These are phyloP conservation scores for Cyanoramphus novaezelandiae DNA, from an alignment of 2,113 vertebrate genomes.

Conservation along the genomic window DNA sequence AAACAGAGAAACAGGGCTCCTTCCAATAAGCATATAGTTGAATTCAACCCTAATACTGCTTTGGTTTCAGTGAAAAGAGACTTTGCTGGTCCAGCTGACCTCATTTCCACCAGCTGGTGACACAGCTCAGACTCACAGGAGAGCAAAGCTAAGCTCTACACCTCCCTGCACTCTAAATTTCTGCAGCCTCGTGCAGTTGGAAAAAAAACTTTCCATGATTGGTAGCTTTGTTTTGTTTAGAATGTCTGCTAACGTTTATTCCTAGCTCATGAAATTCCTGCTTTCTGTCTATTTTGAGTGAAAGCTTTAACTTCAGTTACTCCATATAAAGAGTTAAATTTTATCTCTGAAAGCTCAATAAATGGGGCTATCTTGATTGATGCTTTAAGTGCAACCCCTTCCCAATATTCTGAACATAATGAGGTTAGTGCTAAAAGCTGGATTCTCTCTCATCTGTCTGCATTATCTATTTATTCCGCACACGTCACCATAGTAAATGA, in stretches of 20 bases:
- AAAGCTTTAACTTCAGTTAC: background rate
- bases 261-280: background rate
- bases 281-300: background rate
- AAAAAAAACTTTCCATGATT: background rate
- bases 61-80: background rate
- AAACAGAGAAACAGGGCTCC: background rate
- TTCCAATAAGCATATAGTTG: background rate
- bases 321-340: background rate
- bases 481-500: constrained; percentile 38
- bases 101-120: background rate
- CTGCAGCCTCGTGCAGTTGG: background rate
- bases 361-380: constrained; percentile 26
- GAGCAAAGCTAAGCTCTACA: background rate
- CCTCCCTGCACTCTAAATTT: background rate
- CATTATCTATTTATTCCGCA: constrained; percentile 41
- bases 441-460: constrained; percentile 43
- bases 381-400: constrained; percentile 38
- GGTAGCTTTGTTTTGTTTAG: background rate
- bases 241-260: background rate
- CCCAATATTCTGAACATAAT: constrained; percentile 40
- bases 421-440: constrained; percentile 62
- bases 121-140: background rate
- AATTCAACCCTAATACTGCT: background rate
- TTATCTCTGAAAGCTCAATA: constrained; percentile 10
- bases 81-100: background rate